These are phyloP conservation scores for Clitarchus hookeri DNA, from an alignment of 2,888 invertebrate species.

Conservation along the genomic window DNA sequence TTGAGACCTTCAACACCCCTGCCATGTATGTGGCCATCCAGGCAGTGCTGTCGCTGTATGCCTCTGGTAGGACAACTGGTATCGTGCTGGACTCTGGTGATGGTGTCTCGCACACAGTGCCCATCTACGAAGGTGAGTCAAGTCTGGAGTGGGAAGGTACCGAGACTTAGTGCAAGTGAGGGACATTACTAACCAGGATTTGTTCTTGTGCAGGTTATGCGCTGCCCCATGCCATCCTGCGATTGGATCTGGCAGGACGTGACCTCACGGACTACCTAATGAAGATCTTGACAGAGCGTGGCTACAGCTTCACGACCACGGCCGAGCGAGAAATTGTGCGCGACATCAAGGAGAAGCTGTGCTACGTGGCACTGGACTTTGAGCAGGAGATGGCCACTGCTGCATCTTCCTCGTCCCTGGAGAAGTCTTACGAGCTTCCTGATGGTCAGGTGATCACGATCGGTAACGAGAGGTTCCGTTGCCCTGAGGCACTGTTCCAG, in stretches of 20 bases:
- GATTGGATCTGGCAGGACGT: slow-evolving; percentile 90
- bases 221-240: slow-evolving; percentile 88
- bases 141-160: background rate
- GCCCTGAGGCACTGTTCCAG: slow-evolving; percentile 94
- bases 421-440: slow-evolving; percentile 94
- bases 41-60: slow-evolving; percentile 90
- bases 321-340: slow-evolving; percentile 93
- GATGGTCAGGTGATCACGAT: slow-evolving; percentile 90
- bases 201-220: slow-evolving; percentile 68
- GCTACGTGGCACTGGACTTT: slow-evolving; percentile 89
- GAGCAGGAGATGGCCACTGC: slow-evolving; percentile 95
- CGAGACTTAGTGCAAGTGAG: background rate
- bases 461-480: slow-evolving; percentile 92
- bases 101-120: slow-evolving; percentile 94
- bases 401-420: slow-evolving; percentile 86
- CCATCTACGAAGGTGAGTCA: slow-evolving; percentile 78
- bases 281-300: slow-evolving; percentile 91
- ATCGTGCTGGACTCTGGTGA: slow-evolving; percentile 95
- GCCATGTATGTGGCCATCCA: slow-evolving; percentile 96
- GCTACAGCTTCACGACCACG: slow-evolving; percentile 89
- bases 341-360: slow-evolving; percentile 92
- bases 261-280: slow-evolving; percentile 92
- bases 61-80: slow-evolving; percentile 95
- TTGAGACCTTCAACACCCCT: slow-evolving; percentile 90
- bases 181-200: background rate